Evolutionary conservation across 2,888 invertebrate genomes (phyloP), one percentile per base, ranked within the genome.

Genomic region (Ypsolopha scabrella): DNA sequence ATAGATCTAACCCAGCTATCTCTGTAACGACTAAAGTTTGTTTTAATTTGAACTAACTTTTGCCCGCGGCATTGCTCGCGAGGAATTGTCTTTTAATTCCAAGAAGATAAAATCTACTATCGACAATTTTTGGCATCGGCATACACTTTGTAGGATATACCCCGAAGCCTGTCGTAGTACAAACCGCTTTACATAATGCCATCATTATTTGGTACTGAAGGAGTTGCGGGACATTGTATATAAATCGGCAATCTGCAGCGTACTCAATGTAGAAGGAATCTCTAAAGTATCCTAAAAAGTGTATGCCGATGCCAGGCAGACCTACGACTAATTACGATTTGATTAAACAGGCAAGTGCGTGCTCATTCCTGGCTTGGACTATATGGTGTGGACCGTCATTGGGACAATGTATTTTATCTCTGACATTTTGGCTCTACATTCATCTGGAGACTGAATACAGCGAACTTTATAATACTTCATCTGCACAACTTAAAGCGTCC

Each of bases 351-450:
- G n/a, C n/a, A 60, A 89, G 89, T 10, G 73, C 88, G 0, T 87
- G 90, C 8, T 93, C 95, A 0, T 91, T 95, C 82, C 66, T 92
- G 52, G 89, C 93, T 6, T 96, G 95, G 66, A 90, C 94, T 0
- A 76, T 93, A 46, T 97, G 96, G 96, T 93, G 93, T 65, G 96
- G 96, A 1, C 90, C 94, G 8, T 91, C 94, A 54, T 80, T 93
- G 8, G 95, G 94, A 8, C 94, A 96, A 67, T 91, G 94, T 59
- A 88, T 95, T 38, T 91, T 93, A 51, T 90, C 95, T 50, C 87
- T 91, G 35, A 93, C 94, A 4, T 90, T 94, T 0, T 93, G 94
- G 53, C 88, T 94, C 41, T 93, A 92, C 65, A 80, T 95, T 6
- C 87, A 91, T 41, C 88, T 94, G 47, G 96, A 97, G 72, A 90